These are phyloP conservation scores for Prosopocoilus inquinatus DNA, from an alignment of 2,888 invertebrate species.

Conservation along the genomic window DNA sequence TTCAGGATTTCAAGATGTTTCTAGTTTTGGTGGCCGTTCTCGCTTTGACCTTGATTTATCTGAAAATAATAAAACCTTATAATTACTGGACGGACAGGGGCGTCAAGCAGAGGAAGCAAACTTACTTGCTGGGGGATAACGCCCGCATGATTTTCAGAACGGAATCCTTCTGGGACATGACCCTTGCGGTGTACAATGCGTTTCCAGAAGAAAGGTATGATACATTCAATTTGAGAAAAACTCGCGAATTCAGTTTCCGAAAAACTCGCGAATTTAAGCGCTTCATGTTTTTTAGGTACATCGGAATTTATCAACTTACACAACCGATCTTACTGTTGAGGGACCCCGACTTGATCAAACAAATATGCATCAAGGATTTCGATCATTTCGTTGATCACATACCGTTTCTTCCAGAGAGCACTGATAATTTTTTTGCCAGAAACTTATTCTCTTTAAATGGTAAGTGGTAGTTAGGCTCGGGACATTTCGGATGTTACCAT, in stretches of 20 bases:
- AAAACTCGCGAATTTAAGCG: neutral
- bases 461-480: too few relatives aligned
- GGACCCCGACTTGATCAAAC: constrained; percentile 40
- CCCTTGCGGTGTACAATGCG: constrained; percentile 22
- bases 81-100: constrained; percentile 26
- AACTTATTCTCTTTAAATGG: constrained; percentile 28
- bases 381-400: constrained; percentile 57
- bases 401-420: constrained; percentile 31
- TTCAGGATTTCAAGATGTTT: too few relatives aligned
- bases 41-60: neutral
- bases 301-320: constrained; percentile 15
- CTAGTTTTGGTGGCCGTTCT: neutral
- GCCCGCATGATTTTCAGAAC: constrained; percentile 8
- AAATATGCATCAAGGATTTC: constrained; percentile 50
- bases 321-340: constrained; percentile 18
- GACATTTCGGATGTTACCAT: too few relatives aligned
- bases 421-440: constrained; percentile 53
- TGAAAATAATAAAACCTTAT: constrained; percentile 42
- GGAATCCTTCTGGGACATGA: constrained; percentile 20
- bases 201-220: constrained; percentile 26
- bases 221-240: neutral
- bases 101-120: constrained; percentile 48
- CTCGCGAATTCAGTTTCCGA: neutral
- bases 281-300: constrained; percentile 13
- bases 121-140: constrained; percentile 47